Evolutionary conservation across 2,888 invertebrate species (phyloP).

Genomic region (Pristionchus exspectatus): DNA sequence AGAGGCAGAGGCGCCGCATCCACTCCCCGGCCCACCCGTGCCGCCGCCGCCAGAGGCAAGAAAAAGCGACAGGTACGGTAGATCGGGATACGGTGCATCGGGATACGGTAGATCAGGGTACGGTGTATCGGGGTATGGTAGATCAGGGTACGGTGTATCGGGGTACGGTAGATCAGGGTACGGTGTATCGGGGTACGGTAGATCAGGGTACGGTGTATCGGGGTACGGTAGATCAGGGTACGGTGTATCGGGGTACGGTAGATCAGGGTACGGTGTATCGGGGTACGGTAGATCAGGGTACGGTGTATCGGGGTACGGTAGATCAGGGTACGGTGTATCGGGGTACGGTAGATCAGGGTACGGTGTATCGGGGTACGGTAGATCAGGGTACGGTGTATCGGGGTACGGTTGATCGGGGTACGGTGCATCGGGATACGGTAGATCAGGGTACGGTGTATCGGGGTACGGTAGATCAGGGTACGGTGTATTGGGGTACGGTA

Average conservation of each 20-base stretch:
- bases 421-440: background rate
- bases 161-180: too few species aligned
- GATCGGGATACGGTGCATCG: too few species aligned
- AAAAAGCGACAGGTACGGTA: conserved; percentile 64
- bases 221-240: background rate
- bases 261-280: background rate
- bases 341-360: too few species aligned
- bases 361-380: background rate
- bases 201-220: too few species aligned
- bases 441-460: conserved; percentile 57
- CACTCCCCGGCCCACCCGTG: conserved; percentile 58
- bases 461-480: background rate
- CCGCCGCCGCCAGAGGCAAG: conserved; percentile 59
- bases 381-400: background rate
- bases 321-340: too few species aligned
- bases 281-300: background rate
- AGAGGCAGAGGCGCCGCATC: conserved; percentile 39
- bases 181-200: too few species aligned
- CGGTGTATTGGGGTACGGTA: background rate
- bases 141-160: background rate
- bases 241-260: too few species aligned
- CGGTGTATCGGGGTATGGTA: background rate
- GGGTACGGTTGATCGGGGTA: background rate
- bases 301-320: background rate
- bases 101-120: too few species aligned